Evolutionary conservation across 2,888 invertebrate species (phyloP), one percentile per base, ranked within the genome.

Genomic region (Pelosia muscerda): DNA sequence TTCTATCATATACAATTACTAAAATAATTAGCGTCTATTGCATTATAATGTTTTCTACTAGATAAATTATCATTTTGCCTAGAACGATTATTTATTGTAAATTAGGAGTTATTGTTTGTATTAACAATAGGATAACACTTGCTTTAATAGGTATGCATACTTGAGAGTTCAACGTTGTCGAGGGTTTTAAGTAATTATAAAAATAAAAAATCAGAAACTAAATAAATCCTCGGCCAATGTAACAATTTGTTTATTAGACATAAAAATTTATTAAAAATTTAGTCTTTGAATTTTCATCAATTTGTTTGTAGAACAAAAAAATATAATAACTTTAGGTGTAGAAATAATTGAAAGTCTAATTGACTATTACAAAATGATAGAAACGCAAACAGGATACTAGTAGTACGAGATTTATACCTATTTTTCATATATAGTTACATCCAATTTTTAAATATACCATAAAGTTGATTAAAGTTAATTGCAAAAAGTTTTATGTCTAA

Each of bases 391-490:
- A 54, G 23, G 28, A 10, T 25, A 22, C 3, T 28, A 62, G 22
- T 6, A n/a, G n/a, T n/a, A n/a, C n/a, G n/a, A n/a, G 9, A 8
- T 31, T 31, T 53, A 61, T 2, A 53, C n/a, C n/a, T n/a, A 15
- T 28, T 31, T 28, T 53, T 22, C 22, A 42, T 38, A 19, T 15
- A 15, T 42, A 19, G 19, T 6, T 42, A 49, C 8, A 49, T 26
- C 23, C 31, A 55, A 63, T 55, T 63, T 55, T 38, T 9, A 54
- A 71, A 63, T 80, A 74, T 64, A 63, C 63, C 57, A 71, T 81
- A 69, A 74, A 73, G 26, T 81, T 81, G 75, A 82, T 75, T 64
- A 70, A 59, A 26, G 67, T 54, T 84, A 82, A 83, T 84, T 78
- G 74, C 79, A 68, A 66, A 69, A 59, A 71, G 63, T 60, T 65